Evolutionary conservation across 2,797 vertebrate genomes (phyloP), one percentile per base, ranked within the genome.

Genomic region (Eulemur albifrons): DNA sequence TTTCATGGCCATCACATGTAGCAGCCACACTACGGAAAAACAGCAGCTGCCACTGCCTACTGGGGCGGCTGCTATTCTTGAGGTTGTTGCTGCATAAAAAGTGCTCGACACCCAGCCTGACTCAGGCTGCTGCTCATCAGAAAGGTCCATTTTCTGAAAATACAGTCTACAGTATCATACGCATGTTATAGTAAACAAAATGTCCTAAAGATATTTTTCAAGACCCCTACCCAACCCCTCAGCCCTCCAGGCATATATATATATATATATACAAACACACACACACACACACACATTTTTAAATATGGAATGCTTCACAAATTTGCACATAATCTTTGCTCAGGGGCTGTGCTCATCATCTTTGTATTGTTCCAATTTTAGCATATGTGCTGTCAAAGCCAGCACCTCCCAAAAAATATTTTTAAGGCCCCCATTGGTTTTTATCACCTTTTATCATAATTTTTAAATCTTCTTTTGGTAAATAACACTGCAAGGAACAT

Each of bases 401-500:
- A 23, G 23, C 13, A 54, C 21, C n/a, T 13, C 25, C 52, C 17
- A 15, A 43, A 69, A 38, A 38, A 35, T 17, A 77, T 30, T 72
- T 96, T 93, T n/a, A 12, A 92, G 32, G 43, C 23, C n/a, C 7
- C 30, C 5, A 65, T 72, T 17, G 69, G 18, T 85, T 88, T 92
- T 87, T 54, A 93, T 73, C 30, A 86, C 11, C 20, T 69, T 87
- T 88, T 61, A 79, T 32, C 13, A 25, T 45, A 79, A 93, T 50
- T 83, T 91, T 35, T 9, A 93, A 96, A 91, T 48, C 48, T 59
- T 35, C 43, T 89, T 93, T 90, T 91, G 70, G 52, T 94, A 89
- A 94, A 93, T 50, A 96, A 96, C 52, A 92, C 67, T 88, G 40
- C 77, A 88, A 97, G 75, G 73, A 90, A 97, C 79, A 85, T 1